Evolutionary conservation across 2,888 invertebrate genomes (phyloP).

Genomic region (Callyntrura guangdongensis): DNA sequence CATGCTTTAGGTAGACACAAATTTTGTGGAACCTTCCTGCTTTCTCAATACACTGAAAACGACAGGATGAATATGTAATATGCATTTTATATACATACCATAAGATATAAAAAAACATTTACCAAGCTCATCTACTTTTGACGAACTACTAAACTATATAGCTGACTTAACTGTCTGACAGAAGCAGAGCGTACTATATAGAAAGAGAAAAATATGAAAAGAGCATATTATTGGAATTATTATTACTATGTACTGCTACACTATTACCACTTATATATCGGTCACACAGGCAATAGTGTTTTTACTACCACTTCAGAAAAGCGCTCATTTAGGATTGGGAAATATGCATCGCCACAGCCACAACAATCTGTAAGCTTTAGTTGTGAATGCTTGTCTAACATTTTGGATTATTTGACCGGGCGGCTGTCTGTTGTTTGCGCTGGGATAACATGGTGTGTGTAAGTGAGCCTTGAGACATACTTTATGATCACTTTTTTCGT

Average conservation of each 20-base stretch:
- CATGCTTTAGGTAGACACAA: background rate
- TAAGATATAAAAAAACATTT: background rate
- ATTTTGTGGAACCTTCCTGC: background rate
- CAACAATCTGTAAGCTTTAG: background rate
- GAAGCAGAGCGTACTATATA: background rate
- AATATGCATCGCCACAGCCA: constrained; percentile 38
- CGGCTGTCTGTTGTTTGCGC: constrained; percentile 46
- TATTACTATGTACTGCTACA: background rate
- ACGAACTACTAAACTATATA: constrained; percentile 18
- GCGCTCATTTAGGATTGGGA: constrained; percentile 57
- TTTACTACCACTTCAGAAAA: constrained; percentile 44
- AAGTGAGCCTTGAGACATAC: constrained; percentile 70
- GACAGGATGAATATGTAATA: background rate
- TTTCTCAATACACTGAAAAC: background rate
- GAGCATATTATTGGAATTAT: constrained; percentile 23
- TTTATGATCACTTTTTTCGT: constrained; percentile 67
- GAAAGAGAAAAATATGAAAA: constrained; percentile 38
- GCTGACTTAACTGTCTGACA: constrained; percentile 7
- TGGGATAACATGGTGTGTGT: constrained; percentile 9
- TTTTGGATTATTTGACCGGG: constrained; percentile 47
- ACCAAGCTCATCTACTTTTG: constrained; percentile 40
- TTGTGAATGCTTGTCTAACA: constrained; percentile 49
- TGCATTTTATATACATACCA: background rate
- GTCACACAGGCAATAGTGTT: constrained; percentile 52
- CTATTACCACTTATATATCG: constrained; percentile 37